Evolutionary conservation across 2,113 vertebrate genomes (phyloP).

Genomic region (Nerophis lumbriciformis): DNA sequence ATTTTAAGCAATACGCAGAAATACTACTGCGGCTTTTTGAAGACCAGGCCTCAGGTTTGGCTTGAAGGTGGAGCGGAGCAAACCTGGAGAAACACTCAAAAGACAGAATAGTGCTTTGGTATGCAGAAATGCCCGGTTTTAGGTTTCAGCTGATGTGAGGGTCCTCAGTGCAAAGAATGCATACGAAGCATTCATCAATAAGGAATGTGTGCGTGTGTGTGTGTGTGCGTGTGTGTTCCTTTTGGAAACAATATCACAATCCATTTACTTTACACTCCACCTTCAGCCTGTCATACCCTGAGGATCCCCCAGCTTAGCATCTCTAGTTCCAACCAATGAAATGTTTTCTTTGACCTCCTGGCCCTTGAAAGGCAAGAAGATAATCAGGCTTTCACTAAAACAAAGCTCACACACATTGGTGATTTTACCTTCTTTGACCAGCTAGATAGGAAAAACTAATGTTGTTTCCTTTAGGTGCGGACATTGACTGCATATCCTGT

Average conservation of each 20-base stretch:
- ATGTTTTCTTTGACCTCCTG: conserved; percentile 53
- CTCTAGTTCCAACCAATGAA: conserved; percentile 33
- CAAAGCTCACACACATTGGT: conserved; percentile 20
- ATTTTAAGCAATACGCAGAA: conserved; percentile 21
- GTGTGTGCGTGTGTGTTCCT: conserved; percentile 20
- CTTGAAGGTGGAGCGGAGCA: conserved; percentile 39
- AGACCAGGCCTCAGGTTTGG: conserved; percentile 43
- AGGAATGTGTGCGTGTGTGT: conserved; percentile 27
- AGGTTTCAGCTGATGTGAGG: conserved; percentile 61
- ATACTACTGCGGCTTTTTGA: conserved; percentile 25
- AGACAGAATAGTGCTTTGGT: conserved; percentile 50
- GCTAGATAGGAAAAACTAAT: not conserved
- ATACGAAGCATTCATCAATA: conserved; percentile 67
- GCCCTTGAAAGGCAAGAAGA: conserved; percentile 44
- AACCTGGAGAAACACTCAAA: conserved; percentile 50
- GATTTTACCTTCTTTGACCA: not conserved
- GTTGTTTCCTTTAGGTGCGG: too few relatives aligned
- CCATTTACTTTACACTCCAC: conserved; percentile 61
- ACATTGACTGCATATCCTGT: too few relatives aligned
- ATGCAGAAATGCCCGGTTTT: conserved; percentile 64
- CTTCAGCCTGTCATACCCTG: conserved; percentile 44
- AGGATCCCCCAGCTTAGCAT: conserved; percentile 43
- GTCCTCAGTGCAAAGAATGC: conserved; percentile 59
- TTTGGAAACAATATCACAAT: conserved; percentile 68
- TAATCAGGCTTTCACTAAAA: conserved; percentile 59